Evolutionary conservation across 2,797 vertebrate species (phyloP), one percentile per base, ranked within the genome.

Genomic region (Brachyrhaphis roseni): DNA sequence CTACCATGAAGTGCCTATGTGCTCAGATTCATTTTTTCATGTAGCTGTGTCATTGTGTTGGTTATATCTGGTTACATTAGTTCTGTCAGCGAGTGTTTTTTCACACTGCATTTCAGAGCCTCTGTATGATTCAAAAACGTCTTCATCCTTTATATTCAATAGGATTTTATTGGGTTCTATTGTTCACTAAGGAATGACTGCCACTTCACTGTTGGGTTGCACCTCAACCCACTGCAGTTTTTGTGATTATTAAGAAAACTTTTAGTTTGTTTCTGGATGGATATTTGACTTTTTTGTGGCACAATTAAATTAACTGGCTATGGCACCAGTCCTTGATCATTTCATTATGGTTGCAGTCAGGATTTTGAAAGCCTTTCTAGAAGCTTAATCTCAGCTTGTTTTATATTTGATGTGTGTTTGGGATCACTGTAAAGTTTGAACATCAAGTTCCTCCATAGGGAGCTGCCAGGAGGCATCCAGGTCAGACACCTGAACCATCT

Each of bases 1-100:
- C 31, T n/a, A 55, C 49, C 10, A 34, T 80, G 71, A 28, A 31
- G 43, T 51, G 41, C 3, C 13, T 80, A 71, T 4, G 31, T 82
- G 74, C 74, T 78, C 55, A 78, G 11, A 23, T 47, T 16, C 3
- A 64, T 46, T 43, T 62, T 11, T 28, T 20, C 64, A 45, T n/a
- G n/a, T 12, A 71, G 5, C 41, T 51, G 39, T n/a, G 8, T 46
- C 16, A 68, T 36, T 41, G 6, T 75, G 11, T 10, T 8, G 8
- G 41, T 23, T 74, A 11, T 47, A 46, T 77, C 20, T 39, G 59
- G 43, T 39, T 11, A 51, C 1, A 76, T 26, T 47, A 16, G 41
- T 77, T 73, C 57, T 34, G 49, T 26, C 6, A 39, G 23, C 26
- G 49, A 53, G 7, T 68, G 64, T 41, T 68, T 62, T 11, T 34